A percentile compares a stretch with the other conserved stretches of the same genome.
phyloP scores from a whole-genome alignment of 2,888 invertebrate species.

The Vanessa cardui region DNA sequence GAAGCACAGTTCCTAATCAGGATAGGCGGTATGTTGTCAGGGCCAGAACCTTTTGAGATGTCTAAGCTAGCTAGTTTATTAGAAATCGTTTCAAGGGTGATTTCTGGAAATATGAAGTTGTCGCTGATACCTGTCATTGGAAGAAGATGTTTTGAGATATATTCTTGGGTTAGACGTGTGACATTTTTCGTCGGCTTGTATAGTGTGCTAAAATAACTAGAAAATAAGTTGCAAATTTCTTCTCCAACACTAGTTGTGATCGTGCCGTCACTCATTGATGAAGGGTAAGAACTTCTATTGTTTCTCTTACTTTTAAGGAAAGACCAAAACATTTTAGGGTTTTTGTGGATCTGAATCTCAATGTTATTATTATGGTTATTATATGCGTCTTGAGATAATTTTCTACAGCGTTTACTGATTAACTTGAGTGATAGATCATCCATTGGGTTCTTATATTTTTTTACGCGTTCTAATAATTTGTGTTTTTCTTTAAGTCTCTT shows the following conservation, averaged over 20 bases:
- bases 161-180: no score
- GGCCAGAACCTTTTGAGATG: no score
- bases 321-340: conserved; percentile 16
- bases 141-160: background rate
- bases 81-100: background rate
- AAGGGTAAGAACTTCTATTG: conserved; percentile 11
- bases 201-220: conserved; percentile 1
- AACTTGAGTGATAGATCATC: background rate
- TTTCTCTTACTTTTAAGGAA: conserved; percentile 14
- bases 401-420: background rate
- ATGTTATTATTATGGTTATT: conserved; percentile 1
- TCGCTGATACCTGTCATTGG: background rate
- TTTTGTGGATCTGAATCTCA: conserved; percentile 11
- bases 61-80: no score
- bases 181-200: no score
- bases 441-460: no score
- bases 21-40: no score
- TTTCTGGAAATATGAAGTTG: background rate
- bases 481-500: conserved; percentile 16
- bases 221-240: conserved; percentile 18
- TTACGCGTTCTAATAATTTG: conserved; percentile 9
- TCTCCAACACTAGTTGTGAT: conserved; percentile 4
- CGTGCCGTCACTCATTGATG: conserved; percentile 12
- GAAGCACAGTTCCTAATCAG: no score
- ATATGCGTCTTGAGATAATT: conserved; percentile 6